These are phyloP conservation scores for Muscicapa striata DNA, from an alignment of 2,797 vertebrate genomes.

Conservation along the genomic window DNA sequence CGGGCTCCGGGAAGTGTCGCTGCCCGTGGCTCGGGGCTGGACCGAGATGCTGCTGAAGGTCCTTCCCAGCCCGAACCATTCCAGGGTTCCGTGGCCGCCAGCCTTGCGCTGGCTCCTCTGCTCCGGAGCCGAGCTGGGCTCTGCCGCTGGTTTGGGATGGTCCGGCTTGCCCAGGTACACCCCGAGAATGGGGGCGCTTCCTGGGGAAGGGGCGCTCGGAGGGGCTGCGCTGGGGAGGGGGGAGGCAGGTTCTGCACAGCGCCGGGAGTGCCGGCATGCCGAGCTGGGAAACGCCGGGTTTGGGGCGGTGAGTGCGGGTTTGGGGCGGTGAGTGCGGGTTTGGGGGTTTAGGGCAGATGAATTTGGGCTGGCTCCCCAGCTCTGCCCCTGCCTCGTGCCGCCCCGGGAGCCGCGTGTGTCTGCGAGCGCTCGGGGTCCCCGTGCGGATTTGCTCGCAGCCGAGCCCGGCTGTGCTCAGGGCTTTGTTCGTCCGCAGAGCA, in stretches of 20 bases:
- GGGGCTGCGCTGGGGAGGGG: fast-evolving
- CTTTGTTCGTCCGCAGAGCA: neutral
- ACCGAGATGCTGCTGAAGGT: neutral
- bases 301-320: neutral
- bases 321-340: neutral
- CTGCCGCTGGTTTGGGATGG: neutral
- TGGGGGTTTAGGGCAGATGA: too few relatives aligned
- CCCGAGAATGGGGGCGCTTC: neutral
- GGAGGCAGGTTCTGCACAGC: neutral
- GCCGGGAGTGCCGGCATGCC: neutral
- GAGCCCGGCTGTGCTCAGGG: neutral
- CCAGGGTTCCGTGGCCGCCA: fast-evolving
- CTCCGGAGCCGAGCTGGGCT: neutral
- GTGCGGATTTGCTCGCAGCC: neutral
- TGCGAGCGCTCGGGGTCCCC: neutral
- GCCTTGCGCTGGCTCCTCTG: neutral
- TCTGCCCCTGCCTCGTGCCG: too few relatives aligned
- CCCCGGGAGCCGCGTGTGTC: neutral
- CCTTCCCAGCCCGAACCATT: neutral
- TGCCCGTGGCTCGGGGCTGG: neutral
- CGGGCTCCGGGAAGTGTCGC: neutral
- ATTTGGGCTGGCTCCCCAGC: neutral
- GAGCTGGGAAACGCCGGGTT: neutral
- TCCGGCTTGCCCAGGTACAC: neutral
- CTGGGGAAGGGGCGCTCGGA: neutral